Evolutionary conservation across 2,113 vertebrate species (phyloP), one percentile per base, ranked within the genome.

Genomic region (Myxocyprinus asiaticus): DNA sequence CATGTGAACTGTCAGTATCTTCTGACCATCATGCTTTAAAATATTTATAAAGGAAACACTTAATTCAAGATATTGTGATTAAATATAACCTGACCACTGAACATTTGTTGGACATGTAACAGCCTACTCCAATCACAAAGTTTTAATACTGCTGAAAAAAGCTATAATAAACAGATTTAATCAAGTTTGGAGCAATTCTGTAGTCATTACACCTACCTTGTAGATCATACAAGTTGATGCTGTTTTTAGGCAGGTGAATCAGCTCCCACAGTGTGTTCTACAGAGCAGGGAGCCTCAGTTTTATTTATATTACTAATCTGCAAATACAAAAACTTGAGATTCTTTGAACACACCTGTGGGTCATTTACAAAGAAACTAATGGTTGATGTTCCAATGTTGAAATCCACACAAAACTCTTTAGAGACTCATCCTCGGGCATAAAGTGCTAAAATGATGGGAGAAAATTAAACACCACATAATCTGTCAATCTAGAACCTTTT

Each of bases 361-460:
- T 90, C 91, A 12, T 96, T 86, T 45, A 95, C 89, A 12, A 96
- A 97, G 89, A 99, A 97, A 78, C 94, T 95, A 71, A 98, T 86
- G 14, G 93, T 93, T 68, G 88, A 90, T 64, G 93, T 96, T 44
- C 91, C 92, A 0, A 86, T 0, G 0, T 98, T 99, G 78, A 99
- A 99, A 77, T 99, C 96, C 0, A 99, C 92, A 96, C 97, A 99
- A 84, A 98, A 99, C 56, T 93, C 72, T 96, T 93, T 77, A 97
- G 85, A 43, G 94, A 94, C 15, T 96, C 95, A 11, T 97, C 96
- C 0, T 89, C 83, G 0, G 96, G 97, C 72, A 92, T 94, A 80
- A 90, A 93, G 76, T 97, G 87, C 97, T 98, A 66, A 66, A 50
- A n/a, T 63, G 5, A 12, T 70, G n/a, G n/a, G n/a, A n/a, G n/a